phyloP scores from a whole-genome alignment of 1,140 invertebrate genomes.

The Hypothenemus hampei region DNA sequence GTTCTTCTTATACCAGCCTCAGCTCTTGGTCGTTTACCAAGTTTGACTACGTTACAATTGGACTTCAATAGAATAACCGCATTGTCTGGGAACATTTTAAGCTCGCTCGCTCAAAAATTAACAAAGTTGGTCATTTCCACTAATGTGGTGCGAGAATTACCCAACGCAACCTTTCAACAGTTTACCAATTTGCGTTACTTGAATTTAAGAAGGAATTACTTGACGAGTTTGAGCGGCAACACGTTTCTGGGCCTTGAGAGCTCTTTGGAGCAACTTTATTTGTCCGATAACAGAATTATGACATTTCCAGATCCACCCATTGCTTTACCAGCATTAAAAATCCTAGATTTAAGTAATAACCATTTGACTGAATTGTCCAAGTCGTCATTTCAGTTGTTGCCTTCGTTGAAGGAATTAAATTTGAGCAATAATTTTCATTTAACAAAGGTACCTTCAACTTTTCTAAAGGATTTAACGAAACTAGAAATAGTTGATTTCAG shows the following conservation, averaged over 20 bases:
- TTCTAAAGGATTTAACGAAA: conserved; percentile 56
- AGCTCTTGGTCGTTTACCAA: conserved; percentile 67
- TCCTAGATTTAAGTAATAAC: conserved; percentile 74
- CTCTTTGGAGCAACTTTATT: conserved; percentile 64
- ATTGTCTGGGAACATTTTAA: conserved; percentile 70
- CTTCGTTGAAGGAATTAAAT: conserved; percentile 67
- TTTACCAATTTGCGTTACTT: conserved; percentile 69
- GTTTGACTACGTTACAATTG: conserved; percentile 67
- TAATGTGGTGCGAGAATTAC: conserved; percentile 83
- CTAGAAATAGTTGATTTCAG: conserved; percentile 69
- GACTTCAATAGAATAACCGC: conserved; percentile 86
- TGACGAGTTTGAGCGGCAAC: conserved; percentile 64
- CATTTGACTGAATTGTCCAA: conserved; percentile 63
- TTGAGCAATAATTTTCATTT: conserved; percentile 72
- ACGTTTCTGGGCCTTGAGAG: conserved; percentile 72
- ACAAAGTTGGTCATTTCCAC: conserved; percentile 66
- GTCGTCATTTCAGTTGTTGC: conserved; percentile 64
- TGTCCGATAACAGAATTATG: conserved; percentile 72
- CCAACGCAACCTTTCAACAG: conserved; percentile 69
- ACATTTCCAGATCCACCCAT: conserved; percentile 60
- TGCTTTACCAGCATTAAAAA: conserved; percentile 58
- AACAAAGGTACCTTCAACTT: conserved; percentile 51
- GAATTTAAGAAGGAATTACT: conserved; percentile 72
- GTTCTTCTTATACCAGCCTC: conserved; percentile 76
- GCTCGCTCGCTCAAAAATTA: conserved; percentile 57